A percentile compares a stretch with the other conserved stretches of the same genome.
Evolutionary conservation across 2,888 invertebrate genomes (phyloP).

Genomic region (Amiota communis): DNA sequence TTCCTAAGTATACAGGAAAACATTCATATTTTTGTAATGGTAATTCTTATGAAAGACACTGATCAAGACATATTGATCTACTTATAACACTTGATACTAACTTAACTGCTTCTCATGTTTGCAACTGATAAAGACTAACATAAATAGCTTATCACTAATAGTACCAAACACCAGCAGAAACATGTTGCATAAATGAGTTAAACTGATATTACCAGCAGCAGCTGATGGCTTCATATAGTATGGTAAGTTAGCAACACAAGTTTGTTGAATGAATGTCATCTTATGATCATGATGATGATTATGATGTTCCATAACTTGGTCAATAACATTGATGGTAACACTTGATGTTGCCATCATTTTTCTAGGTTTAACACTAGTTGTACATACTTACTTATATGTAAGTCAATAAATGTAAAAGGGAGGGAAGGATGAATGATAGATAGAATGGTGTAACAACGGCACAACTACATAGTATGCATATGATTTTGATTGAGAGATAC

Average conservation of each 20-base stretch:
- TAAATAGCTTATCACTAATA: conserved; percentile 4
- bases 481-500: conserved; percentile 46
- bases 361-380: conserved; percentile 8
- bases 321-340: conserved; percentile 51
- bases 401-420: neutral
- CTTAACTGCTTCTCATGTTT: conserved; percentile 8
- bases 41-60: neutral
- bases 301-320: conserved; percentile 60
- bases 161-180: neutral
- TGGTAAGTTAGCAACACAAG: too few species aligned
- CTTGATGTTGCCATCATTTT: conserved; percentile 2
- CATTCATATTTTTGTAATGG: neutral
- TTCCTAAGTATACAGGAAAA: neutral
- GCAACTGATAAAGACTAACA: neutral
- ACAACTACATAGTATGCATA: neutral
- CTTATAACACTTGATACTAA: neutral
- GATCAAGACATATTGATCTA: neutral
- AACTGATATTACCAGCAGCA: neutral
- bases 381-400: neutral
- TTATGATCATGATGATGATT: neutral
- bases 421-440: too few species aligned
- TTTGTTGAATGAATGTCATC: too few species aligned
- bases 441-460: neutral
- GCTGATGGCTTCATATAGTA: neutral
- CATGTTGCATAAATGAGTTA: neutral